phyloP scores from a whole-genome alignment of 2,113 vertebrate species.

The Fulica atra region DNA sequence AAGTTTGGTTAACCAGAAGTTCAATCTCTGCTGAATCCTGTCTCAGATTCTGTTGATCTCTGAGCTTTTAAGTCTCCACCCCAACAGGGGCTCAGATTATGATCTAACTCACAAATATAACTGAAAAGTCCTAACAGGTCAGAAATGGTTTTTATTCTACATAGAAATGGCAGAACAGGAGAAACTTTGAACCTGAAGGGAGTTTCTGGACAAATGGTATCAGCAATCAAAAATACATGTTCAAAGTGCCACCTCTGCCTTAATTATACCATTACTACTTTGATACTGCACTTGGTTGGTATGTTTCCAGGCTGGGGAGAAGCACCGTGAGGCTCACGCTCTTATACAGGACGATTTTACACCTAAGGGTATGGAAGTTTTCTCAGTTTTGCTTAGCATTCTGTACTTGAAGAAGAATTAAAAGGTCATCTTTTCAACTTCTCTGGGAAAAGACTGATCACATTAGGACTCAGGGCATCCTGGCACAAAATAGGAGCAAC shows the following conservation, averaged over 20 bases:
- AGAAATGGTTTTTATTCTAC: neutral
- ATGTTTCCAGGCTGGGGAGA: neutral
- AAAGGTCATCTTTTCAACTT: constrained; percentile 21
- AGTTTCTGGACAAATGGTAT: neutral
- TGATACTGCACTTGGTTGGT: neutral
- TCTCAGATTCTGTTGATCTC: neutral
- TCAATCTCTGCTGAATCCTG: neutral
- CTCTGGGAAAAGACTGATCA: neutral
- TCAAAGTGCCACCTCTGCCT: neutral
- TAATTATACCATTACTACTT: neutral
- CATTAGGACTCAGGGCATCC: neutral
- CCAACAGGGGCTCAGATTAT: neutral
- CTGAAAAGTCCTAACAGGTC: neutral
- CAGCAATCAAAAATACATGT: neutral
- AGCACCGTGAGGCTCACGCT: neutral
- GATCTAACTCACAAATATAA: neutral
- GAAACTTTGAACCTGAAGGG: neutral
- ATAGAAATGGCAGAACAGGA: neutral
- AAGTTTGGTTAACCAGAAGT: neutral
- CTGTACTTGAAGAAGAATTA: neutral
- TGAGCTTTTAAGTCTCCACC: neutral
- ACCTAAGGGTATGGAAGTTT: neutral
- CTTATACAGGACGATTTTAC: neutral
- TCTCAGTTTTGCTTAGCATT: neutral
- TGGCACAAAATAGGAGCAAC: neutral